Conservation (phyloP, 2,113 vertebrate species). For the Rallus limicola region DNA sequence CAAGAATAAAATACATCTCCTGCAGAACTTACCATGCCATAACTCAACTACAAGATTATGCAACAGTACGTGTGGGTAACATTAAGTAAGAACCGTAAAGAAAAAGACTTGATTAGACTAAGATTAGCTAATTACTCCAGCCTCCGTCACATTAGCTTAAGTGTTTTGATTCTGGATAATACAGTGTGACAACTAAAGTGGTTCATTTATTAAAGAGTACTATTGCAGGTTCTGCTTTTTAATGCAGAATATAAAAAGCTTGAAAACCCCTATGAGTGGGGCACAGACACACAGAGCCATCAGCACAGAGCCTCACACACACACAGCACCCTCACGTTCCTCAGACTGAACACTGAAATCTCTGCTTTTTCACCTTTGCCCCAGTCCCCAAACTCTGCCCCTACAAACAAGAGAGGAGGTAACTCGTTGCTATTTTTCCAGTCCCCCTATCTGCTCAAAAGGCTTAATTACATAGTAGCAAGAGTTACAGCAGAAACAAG, state of each 20-base stretch:
- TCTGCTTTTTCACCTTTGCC: background rate
- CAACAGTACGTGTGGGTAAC: background rate
- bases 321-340: background rate
- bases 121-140: slow-evolving; percentile 13
- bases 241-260: background rate
- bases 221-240: background rate
- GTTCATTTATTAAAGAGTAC: background rate
- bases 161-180: background rate
- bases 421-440: background rate
- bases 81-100: background rate
- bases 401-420: background rate
- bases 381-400: background rate
- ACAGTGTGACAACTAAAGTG: background rate
- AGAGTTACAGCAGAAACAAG: slow-evolving; percentile 24
- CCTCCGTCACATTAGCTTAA: background rate
- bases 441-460: background rate
- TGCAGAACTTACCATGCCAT: background rate
- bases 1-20: background rate
- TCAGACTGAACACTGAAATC: background rate
- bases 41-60: background rate
- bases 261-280: background rate
- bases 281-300: background rate
- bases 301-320: background rate
- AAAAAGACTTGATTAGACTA: background rate
- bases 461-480: slow-evolving; percentile 18